Evolutionary conservation across 2,888 invertebrate genomes (phyloP).

Genomic region (Amphiduros pacificus): DNA sequence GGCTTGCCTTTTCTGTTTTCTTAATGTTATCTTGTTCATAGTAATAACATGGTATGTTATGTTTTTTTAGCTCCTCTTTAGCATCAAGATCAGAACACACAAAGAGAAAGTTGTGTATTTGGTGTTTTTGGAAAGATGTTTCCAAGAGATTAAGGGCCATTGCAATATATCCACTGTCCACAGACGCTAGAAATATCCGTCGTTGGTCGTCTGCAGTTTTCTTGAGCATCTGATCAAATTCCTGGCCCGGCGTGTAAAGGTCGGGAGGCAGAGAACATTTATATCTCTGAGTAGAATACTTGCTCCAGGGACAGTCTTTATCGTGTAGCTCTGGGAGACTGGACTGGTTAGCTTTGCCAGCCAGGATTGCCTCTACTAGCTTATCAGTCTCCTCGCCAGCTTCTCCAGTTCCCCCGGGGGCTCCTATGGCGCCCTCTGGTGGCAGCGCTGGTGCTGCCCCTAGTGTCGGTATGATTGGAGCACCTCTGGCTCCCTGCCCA

Average conservation of each 20-base stretch:
- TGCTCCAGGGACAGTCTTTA: too few species aligned
- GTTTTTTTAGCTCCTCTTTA: not conserved
- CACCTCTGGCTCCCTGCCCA: too few species aligned
- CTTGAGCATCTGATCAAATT: too few species aligned
- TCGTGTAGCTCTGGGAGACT: too few species aligned
- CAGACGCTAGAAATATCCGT: conserved; percentile 9
- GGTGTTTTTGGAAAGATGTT: conserved; percentile 15
- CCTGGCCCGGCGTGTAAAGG: not conserved
- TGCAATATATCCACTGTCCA: conserved; percentile 15
- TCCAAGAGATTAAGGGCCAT: conserved; percentile 23
- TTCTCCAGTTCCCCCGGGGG: too few species aligned
- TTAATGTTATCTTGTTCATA: conserved; percentile 1
- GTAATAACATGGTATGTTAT: not conserved
- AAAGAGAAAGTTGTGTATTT: conserved; percentile 24
- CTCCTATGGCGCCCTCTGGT: too few species aligned
- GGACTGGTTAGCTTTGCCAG: too few species aligned
- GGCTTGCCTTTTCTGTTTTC: conserved; percentile 12
- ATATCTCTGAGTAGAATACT: too few species aligned
- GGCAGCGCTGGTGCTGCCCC: too few species aligned
- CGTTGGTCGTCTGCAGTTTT: conserved; percentile 8
- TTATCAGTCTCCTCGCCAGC: too few species aligned
- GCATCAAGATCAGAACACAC: conserved; percentile 18
- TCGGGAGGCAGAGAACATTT: conserved; percentile 1
- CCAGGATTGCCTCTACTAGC: too few species aligned
- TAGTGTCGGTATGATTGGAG: too few species aligned